These are phyloP conservation scores for Pristionchus fissidentatus DNA, from an alignment of 2,888 invertebrate species.

Conservation along the genomic window DNA sequence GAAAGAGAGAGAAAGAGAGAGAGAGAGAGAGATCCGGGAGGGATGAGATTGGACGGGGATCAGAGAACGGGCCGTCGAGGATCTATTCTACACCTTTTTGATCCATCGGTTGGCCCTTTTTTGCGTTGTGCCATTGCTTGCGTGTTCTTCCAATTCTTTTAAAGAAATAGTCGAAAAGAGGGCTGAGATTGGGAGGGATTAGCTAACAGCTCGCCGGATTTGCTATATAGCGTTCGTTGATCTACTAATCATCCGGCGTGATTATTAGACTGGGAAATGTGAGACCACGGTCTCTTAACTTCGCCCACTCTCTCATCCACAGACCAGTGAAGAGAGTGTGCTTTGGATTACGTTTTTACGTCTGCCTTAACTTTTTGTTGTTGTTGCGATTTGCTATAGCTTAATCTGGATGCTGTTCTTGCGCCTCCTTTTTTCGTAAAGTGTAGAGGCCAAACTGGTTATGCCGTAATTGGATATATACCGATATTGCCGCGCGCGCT, in stretches of 20 bases:
- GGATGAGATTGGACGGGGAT: neutral
- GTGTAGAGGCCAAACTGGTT: neutral
- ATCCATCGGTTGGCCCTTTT: no score
- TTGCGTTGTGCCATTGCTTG: slow-evolving; percentile 22
- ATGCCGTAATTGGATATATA: neutral
- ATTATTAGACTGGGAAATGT: no score
- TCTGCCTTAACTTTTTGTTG: no score
- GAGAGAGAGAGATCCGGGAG: neutral
- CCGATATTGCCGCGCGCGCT: no score
- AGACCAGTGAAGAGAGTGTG: neutral
- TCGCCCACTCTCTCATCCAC: no score
- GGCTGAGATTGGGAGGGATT: neutral
- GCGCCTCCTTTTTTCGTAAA: neutral
- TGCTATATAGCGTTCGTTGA: neutral
- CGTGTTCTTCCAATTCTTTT: neutral
- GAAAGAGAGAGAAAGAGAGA: neutral
- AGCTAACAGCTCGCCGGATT: no score
- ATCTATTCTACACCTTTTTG: neutral
- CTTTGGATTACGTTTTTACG: neutral
- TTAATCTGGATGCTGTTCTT: neutral
- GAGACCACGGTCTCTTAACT: no score
- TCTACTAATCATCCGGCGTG: neutral
- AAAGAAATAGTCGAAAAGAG: no score
- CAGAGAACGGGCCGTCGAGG: neutral
- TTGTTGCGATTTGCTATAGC: no score